A percentile compares a stretch with the other conserved stretches of the same genome.
Evolutionary conservation across 2,888 invertebrate species (phyloP).

Genomic region (Hyles lineata): DNA sequence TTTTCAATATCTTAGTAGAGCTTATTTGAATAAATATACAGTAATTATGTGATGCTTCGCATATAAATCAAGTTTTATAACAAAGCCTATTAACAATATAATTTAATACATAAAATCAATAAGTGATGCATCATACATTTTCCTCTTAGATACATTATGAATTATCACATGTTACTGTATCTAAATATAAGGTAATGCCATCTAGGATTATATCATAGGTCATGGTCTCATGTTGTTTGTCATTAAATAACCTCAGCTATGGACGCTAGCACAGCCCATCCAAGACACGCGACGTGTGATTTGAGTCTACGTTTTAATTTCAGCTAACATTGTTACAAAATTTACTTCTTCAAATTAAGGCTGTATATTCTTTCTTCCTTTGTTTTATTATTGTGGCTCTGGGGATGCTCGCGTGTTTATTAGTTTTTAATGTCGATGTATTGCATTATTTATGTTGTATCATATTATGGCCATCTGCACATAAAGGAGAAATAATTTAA

Average conservation of each 20-base stretch:
- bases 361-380: neutral
- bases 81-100: no score
- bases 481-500: no score
- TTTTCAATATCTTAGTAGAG: no score
- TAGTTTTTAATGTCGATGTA: no score
- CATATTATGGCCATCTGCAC: no score
- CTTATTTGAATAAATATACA: no score
- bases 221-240: neutral
- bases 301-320: neutral
- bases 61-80: no score
- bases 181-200: slow-evolving; percentile 10
- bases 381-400: neutral
- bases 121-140: neutral
- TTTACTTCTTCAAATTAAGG: neutral
- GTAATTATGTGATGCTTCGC: no score
- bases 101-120: no score
- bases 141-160: neutral
- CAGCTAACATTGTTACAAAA: neutral
- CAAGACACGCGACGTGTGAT: neutral
- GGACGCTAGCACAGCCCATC: neutral
- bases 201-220: slow-evolving; percentile 10
- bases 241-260: slow-evolving; percentile 7
- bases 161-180: neutral
- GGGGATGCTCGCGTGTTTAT: no score
- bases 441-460: no score